Conservation (phyloP, 1,140 invertebrate species). For the Drosophila chauvacae region DNA sequence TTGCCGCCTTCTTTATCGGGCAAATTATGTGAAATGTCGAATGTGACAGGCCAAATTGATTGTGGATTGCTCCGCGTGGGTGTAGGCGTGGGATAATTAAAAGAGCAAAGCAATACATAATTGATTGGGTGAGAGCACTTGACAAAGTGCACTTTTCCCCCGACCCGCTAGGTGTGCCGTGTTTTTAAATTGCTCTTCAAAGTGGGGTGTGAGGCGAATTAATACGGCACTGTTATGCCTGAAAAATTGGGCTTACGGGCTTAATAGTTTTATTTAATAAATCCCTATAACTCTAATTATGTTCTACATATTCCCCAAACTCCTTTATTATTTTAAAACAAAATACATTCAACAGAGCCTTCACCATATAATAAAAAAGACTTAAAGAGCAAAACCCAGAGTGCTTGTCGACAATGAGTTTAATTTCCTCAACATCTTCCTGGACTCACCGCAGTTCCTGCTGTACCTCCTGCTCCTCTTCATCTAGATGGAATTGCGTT, state of each 20-base stretch:
- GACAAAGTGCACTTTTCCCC: constrained; percentile 36
- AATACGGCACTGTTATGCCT: background rate
- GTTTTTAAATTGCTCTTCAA: constrained; percentile 32
- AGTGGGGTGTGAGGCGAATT: background rate
- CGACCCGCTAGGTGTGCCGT: background rate
- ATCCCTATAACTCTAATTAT: background rate
- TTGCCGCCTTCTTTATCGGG: constrained; percentile 21
- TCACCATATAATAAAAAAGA: background rate
- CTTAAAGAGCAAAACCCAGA: constrained; percentile 15
- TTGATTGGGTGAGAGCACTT: constrained; percentile 40
- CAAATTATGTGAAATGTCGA: constrained; percentile 56
- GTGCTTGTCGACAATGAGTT: constrained; percentile 60
- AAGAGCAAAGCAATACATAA: constrained; percentile 50
- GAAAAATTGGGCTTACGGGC: background rate
- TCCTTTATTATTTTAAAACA: background rate
- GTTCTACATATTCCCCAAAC: no score
- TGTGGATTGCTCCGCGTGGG: constrained; percentile 23
- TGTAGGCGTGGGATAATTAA: constrained; percentile 43
- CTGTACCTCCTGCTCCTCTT: constrained; percentile 1
- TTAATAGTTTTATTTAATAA: background rate
- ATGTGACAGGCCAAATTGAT: constrained; percentile 56
- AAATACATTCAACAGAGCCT: background rate
- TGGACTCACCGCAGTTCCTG: constrained; percentile 51
- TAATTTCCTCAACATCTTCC: constrained; percentile 76
- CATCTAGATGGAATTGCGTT: constrained; percentile 26